These are phyloP conservation scores for Onychomys leucogaster DNA, from an alignment of 2,797 vertebrate species.

Conservation along the genomic window DNA sequence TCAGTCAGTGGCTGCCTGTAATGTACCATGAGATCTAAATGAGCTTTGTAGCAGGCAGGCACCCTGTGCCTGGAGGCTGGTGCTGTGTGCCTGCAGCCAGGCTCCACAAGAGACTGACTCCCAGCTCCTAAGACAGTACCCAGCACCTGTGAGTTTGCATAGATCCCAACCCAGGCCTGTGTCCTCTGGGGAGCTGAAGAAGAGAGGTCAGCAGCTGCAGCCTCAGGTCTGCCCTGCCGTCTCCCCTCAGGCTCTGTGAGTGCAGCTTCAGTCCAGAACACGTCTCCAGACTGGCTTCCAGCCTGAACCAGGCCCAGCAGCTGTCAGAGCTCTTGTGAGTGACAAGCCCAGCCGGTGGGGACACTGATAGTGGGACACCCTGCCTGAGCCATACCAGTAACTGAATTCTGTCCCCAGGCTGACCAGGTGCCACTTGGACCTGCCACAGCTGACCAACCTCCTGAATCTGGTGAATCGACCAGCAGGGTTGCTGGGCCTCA, in stretches of 20 bases:
- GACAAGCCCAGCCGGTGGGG: accelerated
- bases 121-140: neutral
- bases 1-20: neutral
- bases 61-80: neutral
- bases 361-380: neutral
- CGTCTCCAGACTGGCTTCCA: constrained; percentile 86
- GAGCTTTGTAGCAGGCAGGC: neutral
- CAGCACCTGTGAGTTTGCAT: neutral
- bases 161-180: neutral
- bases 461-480: constrained; percentile 77
- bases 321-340: constrained; percentile 90
- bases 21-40: accelerated
- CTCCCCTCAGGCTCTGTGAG: constrained; percentile 86
- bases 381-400: neutral
- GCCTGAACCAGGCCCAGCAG: constrained; percentile 84
- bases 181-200: neutral
- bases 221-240: neutral
- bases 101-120: neutral
- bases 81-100: accelerated
- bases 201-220: neutral
- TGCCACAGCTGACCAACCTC: constrained; percentile 74
- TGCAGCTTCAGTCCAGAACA: constrained; percentile 87
- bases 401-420: constrained; percentile 83
- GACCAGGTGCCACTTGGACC: constrained; percentile 81
- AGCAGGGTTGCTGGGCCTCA: constrained; percentile 80